phyloP scores from a whole-genome alignment of 2,888 invertebrate genomes.

The Phyto melanocephala region DNA sequence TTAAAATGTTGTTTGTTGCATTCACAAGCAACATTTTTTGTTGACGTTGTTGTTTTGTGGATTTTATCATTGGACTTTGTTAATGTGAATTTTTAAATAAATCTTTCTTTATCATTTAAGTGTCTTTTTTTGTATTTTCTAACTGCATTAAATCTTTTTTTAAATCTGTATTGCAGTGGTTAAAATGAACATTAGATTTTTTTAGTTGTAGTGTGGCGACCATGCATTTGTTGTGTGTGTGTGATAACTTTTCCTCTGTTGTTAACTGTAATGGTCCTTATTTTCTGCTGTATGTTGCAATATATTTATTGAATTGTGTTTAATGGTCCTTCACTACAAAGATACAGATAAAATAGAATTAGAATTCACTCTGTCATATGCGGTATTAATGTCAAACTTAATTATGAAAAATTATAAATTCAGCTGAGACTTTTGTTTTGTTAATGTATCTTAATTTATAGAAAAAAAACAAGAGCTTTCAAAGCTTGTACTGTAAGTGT shows the following conservation, averaged over 20 bases:
- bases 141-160: not conserved
- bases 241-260: not conserved
- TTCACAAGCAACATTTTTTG: not conserved
- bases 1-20: not conserved
- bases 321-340: constrained; percentile 28
- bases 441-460: too few relatives aligned
- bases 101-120: not conserved
- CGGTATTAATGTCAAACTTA: not conserved
- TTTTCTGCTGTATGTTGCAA: not conserved
- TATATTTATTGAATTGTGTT: constrained; percentile 45
- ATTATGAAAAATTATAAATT: constrained; percentile 7
- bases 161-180: not conserved
- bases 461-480: too few relatives aligned
- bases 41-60: not conserved
- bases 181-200: not conserved
- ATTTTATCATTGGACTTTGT: not conserved
- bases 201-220: not conserved
- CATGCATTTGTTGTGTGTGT: constrained; percentile 13
- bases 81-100: not conserved
- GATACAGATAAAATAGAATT: constrained; percentile 24
- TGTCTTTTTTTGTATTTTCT: not conserved
- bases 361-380: not conserved
- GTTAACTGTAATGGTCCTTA: not conserved
- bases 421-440: not conserved
- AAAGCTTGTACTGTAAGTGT: too few relatives aligned